These are phyloP conservation scores for Napeogenes inachia DNA, from an alignment of 2,888 invertebrate species.

Conservation along the genomic window DNA sequence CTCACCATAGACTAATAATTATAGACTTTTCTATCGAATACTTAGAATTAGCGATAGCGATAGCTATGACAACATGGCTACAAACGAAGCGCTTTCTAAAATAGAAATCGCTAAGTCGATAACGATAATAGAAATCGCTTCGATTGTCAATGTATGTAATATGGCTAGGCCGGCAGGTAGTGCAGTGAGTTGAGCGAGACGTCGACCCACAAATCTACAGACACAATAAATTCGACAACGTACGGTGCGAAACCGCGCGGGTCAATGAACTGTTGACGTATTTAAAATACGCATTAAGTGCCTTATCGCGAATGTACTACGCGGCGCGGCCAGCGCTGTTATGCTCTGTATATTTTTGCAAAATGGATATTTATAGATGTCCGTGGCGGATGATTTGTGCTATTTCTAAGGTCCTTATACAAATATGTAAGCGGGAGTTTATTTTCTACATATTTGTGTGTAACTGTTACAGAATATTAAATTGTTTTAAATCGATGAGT, in stretches of 20 bases:
- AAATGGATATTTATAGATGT: conserved; percentile 71
- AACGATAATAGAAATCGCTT: too few species aligned
- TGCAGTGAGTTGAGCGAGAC: conserved; percentile 30
- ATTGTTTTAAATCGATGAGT: conserved; percentile 9
- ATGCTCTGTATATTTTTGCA: conserved; percentile 64
- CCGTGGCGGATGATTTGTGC: conserved; percentile 64
- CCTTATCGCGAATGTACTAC: conserved; percentile 73
- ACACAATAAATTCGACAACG: conserved; percentile 74
- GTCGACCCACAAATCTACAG: conserved; percentile 77
- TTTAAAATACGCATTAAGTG: conserved; percentile 73
- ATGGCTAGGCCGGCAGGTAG: too few species aligned
- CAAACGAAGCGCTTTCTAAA: too few species aligned
- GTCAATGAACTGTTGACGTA: conserved; percentile 75
- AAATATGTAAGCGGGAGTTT: conserved; percentile 43
- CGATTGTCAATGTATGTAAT: too few species aligned
- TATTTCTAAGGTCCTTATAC: conserved; percentile 56
- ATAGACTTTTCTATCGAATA: too few species aligned
- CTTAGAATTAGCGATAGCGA: too few species aligned
- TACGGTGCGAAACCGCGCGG: conserved; percentile 65
- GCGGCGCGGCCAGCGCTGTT: conserved; percentile 56
- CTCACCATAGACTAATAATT: too few species aligned
- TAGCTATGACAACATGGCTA: too few species aligned
- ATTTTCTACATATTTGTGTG: conserved; percentile 12
- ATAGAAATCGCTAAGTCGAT: too few species aligned
- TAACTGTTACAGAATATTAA: conserved; percentile 3